Base-by-base conservation (phyloP, 2,888 invertebrate species). In the Cephus runcator region DNA sequence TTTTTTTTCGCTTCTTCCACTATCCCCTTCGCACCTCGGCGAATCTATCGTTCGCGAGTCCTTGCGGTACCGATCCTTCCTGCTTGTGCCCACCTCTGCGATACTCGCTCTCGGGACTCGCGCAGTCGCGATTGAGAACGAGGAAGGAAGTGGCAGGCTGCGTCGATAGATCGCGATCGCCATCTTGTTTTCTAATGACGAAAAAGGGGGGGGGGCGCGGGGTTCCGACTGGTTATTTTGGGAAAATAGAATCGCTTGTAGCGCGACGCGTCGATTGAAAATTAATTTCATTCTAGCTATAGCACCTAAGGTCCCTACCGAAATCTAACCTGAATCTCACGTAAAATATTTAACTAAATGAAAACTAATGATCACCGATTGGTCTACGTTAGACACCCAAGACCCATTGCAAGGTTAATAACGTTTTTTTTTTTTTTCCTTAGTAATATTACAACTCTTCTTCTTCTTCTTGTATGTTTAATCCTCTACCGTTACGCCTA, bases 341-440 rank as follows among this genome's bases (percentile, higher is more conserved):
- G 71, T 33, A 34, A 31, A 30, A 11, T 34, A 11, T 15, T 34
- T 12, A 71, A 30, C 23, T 31, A 71, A 71, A 71, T 34, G 15
- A 79, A 79, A 78, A 81, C 79, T 82, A 82, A 81, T 56, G 9
- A 56, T 56, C 76, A 85, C 82, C 80, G 82, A 80, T 76, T 78
- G 81, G 76, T 78, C 69, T 71, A 31, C 69, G 73, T 83, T 81
- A 79, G 80, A 84, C 82, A 85, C 81, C 80, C 81, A 82, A 84
- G 81, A 80, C 79, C 78, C 81, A 82, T 80, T 83, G 81, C 81
- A 81, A 76, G 71, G 71, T 34, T 33, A 33, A 71, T 12, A 33
- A 34, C 71, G 71, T 35, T 35, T 34, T 34, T 35, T 34, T 35
- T 34, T 34, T 73, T 76, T 79, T 76, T n/a, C 34, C 78, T 81